Base-by-base conservation (phyloP, 2,797 vertebrate genomes). In the Heterohyrax brucei region DNA sequence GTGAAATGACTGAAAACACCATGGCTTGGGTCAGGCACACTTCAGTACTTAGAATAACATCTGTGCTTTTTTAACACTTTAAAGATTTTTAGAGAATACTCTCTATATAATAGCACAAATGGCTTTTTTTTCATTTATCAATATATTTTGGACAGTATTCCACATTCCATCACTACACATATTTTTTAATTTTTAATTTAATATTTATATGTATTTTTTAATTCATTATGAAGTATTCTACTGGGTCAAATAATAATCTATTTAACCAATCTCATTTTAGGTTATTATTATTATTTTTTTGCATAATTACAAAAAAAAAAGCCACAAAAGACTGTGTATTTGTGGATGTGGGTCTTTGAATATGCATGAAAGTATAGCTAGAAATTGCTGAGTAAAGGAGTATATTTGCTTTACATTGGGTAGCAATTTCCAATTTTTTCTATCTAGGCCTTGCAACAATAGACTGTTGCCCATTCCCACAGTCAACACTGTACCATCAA, bases 391-490 rank as follows among this genome's bases (percentile, higher is more conserved):
- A 5, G 9, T 78, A 68, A 73, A 64, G 75, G 24, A 56, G 7
- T 3, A 28, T 79, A 87, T 84, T 86, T 94, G 83, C 83, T 95
- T 91, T 50, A 79, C 61, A 75, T 33, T 93, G 82, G 56, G 48
- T 66, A 82, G 85, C 30, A 77, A 75, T 84, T 96, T 66, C 21
- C 39, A 87, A 75, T 70, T 82, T 83, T 3, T 33, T 94, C 90
- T 83, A 53, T 61, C 46, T 80, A 78, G 12, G 10, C 10, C 4
- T 96, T 61, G 8, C 12, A 61, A 76, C 68, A 72, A 59, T 44
- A 83, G 39, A 39, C 39, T 39, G 39, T 39, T 39, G 39, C 39
- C 39, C 39, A 33, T 19, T 33, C 30, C 68, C 14, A 73, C 33
- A 62, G 66, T 33, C 59, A 72, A 39, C 48, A 90, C 0, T 5